These are phyloP conservation scores for Varanus komodoensis DNA, from an alignment of 2,113 vertebrate genomes.

Conservation along the genomic window DNA sequence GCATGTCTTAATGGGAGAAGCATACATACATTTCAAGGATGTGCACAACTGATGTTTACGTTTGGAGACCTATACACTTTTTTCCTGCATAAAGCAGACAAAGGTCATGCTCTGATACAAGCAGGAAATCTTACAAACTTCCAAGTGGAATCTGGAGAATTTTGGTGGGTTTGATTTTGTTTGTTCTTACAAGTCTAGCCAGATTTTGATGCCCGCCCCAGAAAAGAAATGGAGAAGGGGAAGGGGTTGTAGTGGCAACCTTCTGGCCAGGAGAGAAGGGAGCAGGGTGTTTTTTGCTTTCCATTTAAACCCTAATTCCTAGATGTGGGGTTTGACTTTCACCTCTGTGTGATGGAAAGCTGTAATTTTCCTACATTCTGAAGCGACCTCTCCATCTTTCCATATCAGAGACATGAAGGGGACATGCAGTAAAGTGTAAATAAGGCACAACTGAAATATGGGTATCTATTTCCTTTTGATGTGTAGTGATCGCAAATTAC, in stretches of 20 bases:
- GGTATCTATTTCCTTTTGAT: not conserved
- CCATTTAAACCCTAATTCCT: fast-evolving
- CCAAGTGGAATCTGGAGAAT: too few species aligned
- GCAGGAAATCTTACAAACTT: too few species aligned
- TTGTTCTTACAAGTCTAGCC: not conserved
- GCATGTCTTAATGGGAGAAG: too few species aligned
- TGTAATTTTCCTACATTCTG: not conserved
- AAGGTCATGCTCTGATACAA: too few species aligned
- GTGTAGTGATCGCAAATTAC: not conserved
- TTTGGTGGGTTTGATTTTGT: too few species aligned
- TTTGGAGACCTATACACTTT: too few species aligned
- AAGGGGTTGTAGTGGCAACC: not conserved
- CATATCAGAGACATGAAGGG: not conserved
- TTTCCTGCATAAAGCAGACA: too few species aligned
- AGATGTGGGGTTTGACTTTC: not conserved
- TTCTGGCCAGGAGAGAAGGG: not conserved
- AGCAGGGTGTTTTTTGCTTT: not conserved
- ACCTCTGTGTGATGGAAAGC: not conserved
- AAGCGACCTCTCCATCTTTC: constrained; percentile 1
- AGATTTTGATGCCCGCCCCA: not conserved
- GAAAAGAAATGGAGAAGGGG: not conserved
- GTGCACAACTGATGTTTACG: too few species aligned
- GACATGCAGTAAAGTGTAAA: not conserved
- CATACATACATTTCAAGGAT: too few species aligned
- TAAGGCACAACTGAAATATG: not conserved